Conservation (phyloP, 2,113 vertebrate genomes). For the Proterorhinus semilunaris region DNA sequence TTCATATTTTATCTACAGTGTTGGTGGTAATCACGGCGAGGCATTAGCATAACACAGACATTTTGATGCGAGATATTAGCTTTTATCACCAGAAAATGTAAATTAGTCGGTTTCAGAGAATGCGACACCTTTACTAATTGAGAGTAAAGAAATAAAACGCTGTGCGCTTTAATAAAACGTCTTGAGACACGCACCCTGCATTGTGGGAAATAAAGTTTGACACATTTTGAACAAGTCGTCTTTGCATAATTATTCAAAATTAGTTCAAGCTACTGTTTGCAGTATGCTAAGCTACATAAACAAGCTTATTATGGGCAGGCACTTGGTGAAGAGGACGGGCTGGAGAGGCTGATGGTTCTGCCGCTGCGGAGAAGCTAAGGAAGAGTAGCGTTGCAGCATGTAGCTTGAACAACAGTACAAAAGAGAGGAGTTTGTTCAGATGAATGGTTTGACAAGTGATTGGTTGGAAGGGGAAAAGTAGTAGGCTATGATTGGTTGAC, state of each 20-base stretch:
- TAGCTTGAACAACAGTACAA: no score
- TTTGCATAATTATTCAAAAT: no score
- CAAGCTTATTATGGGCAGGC: no score
- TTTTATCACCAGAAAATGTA: slow-evolving; percentile 4
- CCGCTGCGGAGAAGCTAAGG: background rate
- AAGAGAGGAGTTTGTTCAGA: no score
- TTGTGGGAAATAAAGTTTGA: background rate
- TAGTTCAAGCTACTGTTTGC: no score
- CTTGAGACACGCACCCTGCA: background rate
- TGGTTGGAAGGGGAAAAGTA: no score
- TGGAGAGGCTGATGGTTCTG: background rate
- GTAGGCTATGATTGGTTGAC: no score
- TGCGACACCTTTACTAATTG: background rate
- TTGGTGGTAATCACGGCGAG: slow-evolving; percentile 15
- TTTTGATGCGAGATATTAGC: background rate
- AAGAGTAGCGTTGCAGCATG: background rate
- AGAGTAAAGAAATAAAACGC: background rate
- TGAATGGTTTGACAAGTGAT: no score
- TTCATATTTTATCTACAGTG: slow-evolving; percentile 27
- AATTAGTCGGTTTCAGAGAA: background rate
- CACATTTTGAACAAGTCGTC: background rate
- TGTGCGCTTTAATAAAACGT: background rate
- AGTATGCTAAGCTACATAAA: no score
- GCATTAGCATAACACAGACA: slow-evolving; percentile 8
- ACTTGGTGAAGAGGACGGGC: background rate